Conservation (phyloP, 2,888 invertebrate genomes). For the Alcis repandata region DNA sequence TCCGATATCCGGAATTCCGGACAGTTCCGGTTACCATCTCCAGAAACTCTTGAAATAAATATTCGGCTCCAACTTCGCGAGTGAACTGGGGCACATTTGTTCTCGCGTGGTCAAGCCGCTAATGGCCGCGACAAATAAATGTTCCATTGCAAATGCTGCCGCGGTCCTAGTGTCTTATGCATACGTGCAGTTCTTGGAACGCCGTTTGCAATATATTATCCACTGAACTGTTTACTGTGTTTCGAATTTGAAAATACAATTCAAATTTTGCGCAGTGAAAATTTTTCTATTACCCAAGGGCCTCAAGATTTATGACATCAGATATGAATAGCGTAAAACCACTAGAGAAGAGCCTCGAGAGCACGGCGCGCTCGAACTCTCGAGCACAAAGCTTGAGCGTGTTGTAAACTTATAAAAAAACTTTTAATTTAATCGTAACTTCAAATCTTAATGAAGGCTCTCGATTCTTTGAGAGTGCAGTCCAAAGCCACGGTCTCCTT, state of each 20-base stretch:
- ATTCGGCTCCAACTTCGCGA: constrained; percentile 46
- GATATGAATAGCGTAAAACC: constrained; percentile 35
- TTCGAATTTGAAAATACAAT: constrained; percentile 14
- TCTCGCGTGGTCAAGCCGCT: constrained; percentile 50
- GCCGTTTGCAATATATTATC: constrained; percentile 26
- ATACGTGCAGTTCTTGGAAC: constrained; percentile 11
- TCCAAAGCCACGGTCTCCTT: constrained; percentile 40
- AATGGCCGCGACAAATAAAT: constrained; percentile 54
- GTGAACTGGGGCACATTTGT: constrained; percentile 50
- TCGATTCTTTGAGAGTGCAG: constrained; percentile 55
- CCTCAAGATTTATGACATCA: constrained; percentile 28
- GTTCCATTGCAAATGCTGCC: constrained; percentile 45
- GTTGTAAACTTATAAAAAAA: constrained; percentile 47
- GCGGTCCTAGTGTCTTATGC: constrained; percentile 32
- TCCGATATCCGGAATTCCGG: constrained; percentile 63
- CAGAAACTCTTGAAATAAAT: constrained; percentile 51
- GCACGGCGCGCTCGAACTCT: constrained; percentile 36
- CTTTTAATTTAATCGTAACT: constrained; percentile 61
- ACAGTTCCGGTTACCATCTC: constrained; percentile 49
- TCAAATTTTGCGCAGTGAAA: constrained; percentile 22
- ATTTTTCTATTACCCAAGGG: constrained; percentile 28
- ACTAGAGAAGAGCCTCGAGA: constrained; percentile 21
- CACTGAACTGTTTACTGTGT: constrained; percentile 23
- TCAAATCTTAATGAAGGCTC: constrained; percentile 62
- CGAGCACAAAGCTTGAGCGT: constrained; percentile 43